Evolutionary conservation across 2,797 vertebrate species (phyloP).

Genomic region (Pitangus sulphuratus): DNA sequence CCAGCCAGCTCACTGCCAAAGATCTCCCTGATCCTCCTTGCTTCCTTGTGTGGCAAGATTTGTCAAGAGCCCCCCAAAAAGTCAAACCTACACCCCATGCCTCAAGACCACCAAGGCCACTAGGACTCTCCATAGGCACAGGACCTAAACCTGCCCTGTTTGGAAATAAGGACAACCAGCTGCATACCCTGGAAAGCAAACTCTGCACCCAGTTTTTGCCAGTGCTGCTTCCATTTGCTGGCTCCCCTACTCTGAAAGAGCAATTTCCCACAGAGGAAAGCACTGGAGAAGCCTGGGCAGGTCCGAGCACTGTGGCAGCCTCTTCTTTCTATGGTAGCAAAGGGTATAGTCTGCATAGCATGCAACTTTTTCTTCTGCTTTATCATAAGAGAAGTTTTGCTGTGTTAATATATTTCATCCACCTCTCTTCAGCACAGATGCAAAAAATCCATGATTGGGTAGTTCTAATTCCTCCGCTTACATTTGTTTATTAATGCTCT

Average conservation of each 20-base stretch:
- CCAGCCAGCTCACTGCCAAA: not conserved
- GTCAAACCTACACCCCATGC: not conserved
- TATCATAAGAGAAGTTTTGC: not conserved
- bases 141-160: not conserved
- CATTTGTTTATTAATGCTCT: not conserved
- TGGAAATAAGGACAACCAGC: not conserved
- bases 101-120: not conserved
- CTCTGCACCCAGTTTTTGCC: not conserved
- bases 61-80: not conserved
- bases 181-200: not conserved
- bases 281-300: accelerated
- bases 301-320: accelerated
- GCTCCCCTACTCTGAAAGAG: not conserved
- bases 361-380: not conserved
- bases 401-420: not conserved
- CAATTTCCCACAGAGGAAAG: not conserved
- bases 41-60: accelerated
- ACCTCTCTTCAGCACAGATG: not conserved
- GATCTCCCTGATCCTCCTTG: not conserved
- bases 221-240: not conserved
- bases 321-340: not conserved
- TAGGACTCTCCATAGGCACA: not conserved
- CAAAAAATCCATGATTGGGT: not conserved
- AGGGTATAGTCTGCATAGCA: not conserved
- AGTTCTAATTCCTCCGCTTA: not conserved